Evolutionary conservation across 2,113 vertebrate genomes (phyloP).

Genomic region (Tyto alba): DNA sequence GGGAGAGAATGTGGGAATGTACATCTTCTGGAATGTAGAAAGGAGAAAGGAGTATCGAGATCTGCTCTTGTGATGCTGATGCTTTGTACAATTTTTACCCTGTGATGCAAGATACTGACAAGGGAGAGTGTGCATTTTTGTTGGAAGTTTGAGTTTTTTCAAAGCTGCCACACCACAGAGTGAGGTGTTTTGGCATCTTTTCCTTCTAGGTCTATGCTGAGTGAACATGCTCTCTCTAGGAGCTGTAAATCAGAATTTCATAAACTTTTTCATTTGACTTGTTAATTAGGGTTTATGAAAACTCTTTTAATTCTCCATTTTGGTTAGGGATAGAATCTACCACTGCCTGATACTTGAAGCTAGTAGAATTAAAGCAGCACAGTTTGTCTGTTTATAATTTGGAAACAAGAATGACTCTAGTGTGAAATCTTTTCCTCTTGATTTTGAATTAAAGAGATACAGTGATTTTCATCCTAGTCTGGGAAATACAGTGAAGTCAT

Average conservation of each 20-base stretch:
- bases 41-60: background rate
- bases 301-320: background rate
- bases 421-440: background rate
- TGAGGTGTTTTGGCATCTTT: background rate
- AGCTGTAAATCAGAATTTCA: background rate
- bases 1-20: background rate
- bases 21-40: background rate
- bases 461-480: background rate
- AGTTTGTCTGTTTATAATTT: background rate
- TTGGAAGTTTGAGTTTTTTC: background rate
- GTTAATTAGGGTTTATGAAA: background rate
- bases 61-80: background rate
- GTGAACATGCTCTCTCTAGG: background rate
- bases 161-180: background rate
- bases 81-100: background rate
- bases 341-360: background rate
- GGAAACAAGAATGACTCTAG: background rate
- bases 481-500: background rate
- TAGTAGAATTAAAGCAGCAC: background rate
- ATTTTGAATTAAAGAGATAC: background rate
- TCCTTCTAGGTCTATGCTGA: background rate
- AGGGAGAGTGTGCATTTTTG: background rate
- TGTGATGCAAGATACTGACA: background rate
- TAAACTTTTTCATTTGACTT: background rate
- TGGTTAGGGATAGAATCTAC: background rate